Conservation (phyloP, 2,113 vertebrate species). For the Coreoperca whiteheadi region DNA sequence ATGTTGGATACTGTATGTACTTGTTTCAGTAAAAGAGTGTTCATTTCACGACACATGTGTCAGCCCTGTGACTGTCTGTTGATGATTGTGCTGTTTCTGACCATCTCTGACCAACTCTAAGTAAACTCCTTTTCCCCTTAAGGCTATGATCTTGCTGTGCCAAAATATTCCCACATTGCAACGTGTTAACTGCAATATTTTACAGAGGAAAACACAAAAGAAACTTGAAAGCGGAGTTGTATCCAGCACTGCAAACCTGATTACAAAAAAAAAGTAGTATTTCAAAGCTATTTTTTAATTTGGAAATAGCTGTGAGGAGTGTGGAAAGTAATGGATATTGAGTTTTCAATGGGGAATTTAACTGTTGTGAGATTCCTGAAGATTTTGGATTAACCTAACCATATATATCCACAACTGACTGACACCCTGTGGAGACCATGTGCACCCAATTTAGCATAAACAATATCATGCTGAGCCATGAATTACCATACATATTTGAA, state of each 20-base stretch:
- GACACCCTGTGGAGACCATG: conserved; percentile 5
- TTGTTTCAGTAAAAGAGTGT: conserved; percentile 30
- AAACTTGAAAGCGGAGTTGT: background rate
- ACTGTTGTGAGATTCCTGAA: background rate
- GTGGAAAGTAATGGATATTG: background rate
- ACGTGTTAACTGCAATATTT: background rate
- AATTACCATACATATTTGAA: conserved; percentile 36
- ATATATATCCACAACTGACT: conserved; percentile 12
- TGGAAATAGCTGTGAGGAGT: background rate
- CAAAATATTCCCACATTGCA: conserved; percentile 16
- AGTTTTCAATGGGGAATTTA: background rate
- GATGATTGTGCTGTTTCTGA: conserved; percentile 11
- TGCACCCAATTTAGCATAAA: conserved; percentile 34
- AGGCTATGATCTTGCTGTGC: conserved; percentile 7
- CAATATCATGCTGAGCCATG: conserved; percentile 24
- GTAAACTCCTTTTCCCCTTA: background rate
- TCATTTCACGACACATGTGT: conserved; percentile 21
- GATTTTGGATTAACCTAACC: conserved; percentile 30
- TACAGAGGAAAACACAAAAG: conserved; percentile 7
- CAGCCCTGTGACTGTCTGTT: background rate
- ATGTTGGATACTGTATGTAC: conserved; percentile 39
- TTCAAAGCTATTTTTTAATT: background rate
- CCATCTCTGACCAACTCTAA: background rate
- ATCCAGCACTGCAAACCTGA: background rate
- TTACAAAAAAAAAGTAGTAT: background rate